Base-by-base conservation (phyloP, 1,140 invertebrate genomes). In the Eciton burchellii region DNA sequence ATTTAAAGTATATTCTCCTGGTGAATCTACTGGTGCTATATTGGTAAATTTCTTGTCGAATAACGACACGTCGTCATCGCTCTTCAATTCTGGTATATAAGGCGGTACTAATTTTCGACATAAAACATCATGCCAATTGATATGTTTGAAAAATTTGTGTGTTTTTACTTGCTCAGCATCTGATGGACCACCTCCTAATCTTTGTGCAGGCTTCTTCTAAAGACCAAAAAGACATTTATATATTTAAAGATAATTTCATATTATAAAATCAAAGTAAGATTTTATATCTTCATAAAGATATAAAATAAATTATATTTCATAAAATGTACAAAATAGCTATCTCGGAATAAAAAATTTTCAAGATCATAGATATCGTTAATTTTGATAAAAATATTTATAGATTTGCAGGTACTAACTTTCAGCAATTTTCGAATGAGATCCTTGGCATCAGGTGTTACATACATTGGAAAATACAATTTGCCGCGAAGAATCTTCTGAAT, bases 11-110 rank as follows among this genome's bases (percentile, higher is more conserved):
- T 97, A 97, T 90, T 99, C 99, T 91, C 98, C 98, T 21, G 99
- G 99, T 24, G 98, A 99, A 94, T 99, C 99, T 73, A 99, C 97
- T n/a, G 99, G 98, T 35, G 98, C 98, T 93, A 99, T 98, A 92
- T 96, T 97, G 14, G 99, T 99, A 94, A 99, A 99, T 94, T 98
- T 98, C 63, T 97, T 98, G 94, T 99, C 99, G 94, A 99, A 99
- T 91, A 99, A 98, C 56, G 98, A 99, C 0, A 98, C 98, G 94
- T 99, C 99, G 90, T 99, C 99, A 91, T 99, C 98, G 92, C 95
- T 95, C 93, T 98, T 96, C 92, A 99, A 93, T 87, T 95, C 95
- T 54, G 98, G 98, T 94, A 97, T 98, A 89, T 98, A 98, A 52
- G 98, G 98, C 59, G 98, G 98, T 91, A 98, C 97, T 52, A 98